phyloP scores from a whole-genome alignment of 2,113 vertebrate species.

The Brachypodius melanocephalos region DNA sequence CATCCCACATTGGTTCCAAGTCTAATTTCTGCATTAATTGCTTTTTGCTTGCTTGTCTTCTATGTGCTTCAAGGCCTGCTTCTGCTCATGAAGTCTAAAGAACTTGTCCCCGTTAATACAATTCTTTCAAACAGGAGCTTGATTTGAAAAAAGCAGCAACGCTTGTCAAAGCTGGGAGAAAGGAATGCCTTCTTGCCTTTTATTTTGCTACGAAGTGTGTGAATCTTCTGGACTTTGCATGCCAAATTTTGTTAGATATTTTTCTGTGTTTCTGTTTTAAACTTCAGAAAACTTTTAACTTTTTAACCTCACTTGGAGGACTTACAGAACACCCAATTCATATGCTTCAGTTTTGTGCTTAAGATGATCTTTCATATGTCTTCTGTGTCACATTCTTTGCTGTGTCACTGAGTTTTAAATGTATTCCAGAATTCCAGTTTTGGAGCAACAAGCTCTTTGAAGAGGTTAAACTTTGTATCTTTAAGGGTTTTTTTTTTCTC shows the following conservation, averaged over 20 bases:
- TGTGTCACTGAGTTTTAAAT: background rate
- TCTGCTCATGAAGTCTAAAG: background rate
- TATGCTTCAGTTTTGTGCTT: background rate
- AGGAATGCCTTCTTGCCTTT: background rate
- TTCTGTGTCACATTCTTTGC: background rate
- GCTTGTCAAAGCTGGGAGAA: background rate
- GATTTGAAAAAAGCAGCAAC: background rate
- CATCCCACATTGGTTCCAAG: background rate
- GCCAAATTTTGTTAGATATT: background rate
- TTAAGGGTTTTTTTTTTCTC: background rate
- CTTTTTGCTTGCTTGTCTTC: background rate
- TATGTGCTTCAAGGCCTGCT: background rate
- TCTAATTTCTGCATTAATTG: background rate
- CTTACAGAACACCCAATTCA: background rate
- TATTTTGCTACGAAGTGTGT: background rate
- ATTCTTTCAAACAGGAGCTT: background rate
- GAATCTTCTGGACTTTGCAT: background rate
- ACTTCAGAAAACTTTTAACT: background rate
- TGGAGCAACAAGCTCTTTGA: background rate
- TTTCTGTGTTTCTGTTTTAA: background rate
- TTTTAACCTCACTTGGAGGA: background rate
- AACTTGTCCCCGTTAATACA: accelerated
- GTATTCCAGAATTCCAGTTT: background rate
- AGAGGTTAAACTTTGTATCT: background rate
- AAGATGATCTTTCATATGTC: background rate